Evolutionary conservation across 1,140 invertebrate genomes (phyloP).

Genomic region (Monochamus saltuarius): DNA sequence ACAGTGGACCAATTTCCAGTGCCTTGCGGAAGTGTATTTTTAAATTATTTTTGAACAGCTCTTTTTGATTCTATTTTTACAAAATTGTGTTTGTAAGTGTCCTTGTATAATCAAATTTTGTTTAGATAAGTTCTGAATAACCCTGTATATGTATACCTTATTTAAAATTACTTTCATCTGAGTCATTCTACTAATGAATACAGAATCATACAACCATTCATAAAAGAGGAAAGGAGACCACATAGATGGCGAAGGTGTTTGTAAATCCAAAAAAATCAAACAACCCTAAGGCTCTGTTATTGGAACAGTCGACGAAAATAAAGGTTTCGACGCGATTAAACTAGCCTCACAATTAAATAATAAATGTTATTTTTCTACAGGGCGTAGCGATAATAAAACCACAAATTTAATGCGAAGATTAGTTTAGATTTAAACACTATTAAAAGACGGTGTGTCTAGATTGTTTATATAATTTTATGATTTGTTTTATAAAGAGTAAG

Average conservation of each 20-base stretch:
- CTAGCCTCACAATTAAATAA: conserved; percentile 25
- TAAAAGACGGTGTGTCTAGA: conserved; percentile 37
- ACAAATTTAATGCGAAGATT: conserved; percentile 31
- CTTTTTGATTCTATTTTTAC: no score
- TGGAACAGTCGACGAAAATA: not conserved
- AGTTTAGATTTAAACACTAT: conserved; percentile 36
- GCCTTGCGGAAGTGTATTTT: no score
- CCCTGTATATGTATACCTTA: no score
- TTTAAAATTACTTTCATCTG: no score
- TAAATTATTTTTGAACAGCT: no score
- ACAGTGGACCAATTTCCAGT: no score
- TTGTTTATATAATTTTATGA: conserved; percentile 50
- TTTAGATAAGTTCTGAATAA: no score
- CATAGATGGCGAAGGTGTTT: not conserved
- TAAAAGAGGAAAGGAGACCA: no score
- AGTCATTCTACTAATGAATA: no score
- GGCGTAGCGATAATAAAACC: conserved; percentile 31
- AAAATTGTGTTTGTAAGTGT: no score
- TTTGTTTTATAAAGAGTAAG: conserved; percentile 50
- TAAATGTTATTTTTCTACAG: conserved; percentile 19
- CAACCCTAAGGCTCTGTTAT: not conserved
- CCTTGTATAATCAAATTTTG: no score
- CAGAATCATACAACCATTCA: no score
- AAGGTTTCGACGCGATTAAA: conserved; percentile 9
- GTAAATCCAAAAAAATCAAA: not conserved